Evolutionary conservation across 2,113 vertebrate genomes (phyloP).

Genomic region (Ciconia boyciana): DNA sequence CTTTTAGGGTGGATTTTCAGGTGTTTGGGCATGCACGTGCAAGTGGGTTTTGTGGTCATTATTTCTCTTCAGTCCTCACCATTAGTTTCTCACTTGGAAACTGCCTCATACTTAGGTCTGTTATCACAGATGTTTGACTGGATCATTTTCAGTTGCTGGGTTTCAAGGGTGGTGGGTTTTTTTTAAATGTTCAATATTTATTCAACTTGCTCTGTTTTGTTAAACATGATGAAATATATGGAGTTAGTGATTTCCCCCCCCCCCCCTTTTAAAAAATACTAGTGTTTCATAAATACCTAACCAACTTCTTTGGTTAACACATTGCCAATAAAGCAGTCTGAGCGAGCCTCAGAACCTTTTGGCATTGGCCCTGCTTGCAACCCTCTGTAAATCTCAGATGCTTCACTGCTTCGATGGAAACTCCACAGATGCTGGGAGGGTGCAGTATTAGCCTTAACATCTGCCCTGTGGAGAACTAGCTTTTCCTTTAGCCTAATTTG

Average conservation of each 20-base stretch:
- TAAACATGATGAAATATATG: background rate
- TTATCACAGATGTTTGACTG: slow-evolving; percentile 68
- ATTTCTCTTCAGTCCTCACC: background rate
- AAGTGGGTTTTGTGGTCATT: background rate
- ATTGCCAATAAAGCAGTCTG: background rate
- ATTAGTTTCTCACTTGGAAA: background rate
- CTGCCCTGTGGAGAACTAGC: background rate
- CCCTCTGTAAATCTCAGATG: background rate
- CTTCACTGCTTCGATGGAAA: background rate
- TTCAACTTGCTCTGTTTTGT: slow-evolving; percentile 44
- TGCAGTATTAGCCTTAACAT: background rate
- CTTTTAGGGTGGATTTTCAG: background rate
- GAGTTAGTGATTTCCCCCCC: background rate
- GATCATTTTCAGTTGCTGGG: slow-evolving; percentile 34
- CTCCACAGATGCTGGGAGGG: background rate
- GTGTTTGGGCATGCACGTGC: background rate
- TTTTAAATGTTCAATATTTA: slow-evolving; percentile 57
- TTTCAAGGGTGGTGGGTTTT: background rate
- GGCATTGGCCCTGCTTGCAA: background rate
- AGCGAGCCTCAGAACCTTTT: background rate
- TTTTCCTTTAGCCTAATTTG: background rate
- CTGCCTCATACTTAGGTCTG: background rate
- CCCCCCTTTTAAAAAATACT: background rate
- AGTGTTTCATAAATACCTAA: background rate
- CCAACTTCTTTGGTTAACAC: background rate